Conservation (phyloP, 2,113 vertebrate species). For the Dromas ardeola region DNA sequence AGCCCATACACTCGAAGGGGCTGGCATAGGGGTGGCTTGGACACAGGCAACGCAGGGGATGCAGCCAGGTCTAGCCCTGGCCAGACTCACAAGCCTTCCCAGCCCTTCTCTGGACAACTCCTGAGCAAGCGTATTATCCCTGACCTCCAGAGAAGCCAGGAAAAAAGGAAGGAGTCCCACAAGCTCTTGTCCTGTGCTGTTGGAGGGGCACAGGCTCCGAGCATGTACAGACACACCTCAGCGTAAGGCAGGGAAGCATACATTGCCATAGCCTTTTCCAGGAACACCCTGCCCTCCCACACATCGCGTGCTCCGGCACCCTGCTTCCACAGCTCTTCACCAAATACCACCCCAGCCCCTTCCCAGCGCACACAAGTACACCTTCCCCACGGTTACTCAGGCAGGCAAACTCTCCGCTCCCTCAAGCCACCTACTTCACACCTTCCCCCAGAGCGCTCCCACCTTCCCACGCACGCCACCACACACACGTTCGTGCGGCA, state of each 20-base stretch:
- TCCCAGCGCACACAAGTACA: background rate
- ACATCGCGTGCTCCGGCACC: accelerated
- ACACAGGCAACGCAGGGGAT: background rate
- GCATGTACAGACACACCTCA: accelerated
- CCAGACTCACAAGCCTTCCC: background rate
- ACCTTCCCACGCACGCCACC: accelerated
- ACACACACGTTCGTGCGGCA: accelerated
- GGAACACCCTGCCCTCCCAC: background rate
- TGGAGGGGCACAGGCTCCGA: accelerated
- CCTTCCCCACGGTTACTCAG: background rate
- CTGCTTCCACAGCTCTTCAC: background rate
- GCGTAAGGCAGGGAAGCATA: accelerated
- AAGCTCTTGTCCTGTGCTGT: background rate
- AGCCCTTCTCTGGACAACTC: background rate
- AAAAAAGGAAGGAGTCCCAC: background rate
- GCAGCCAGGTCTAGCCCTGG: background rate
- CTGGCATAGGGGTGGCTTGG: background rate
- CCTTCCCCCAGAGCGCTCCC: background rate
- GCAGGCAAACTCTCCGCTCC: background rate
- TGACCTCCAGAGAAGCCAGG: background rate
- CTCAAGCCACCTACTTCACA: background rate
- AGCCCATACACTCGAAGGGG: background rate
- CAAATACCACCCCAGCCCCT: background rate
- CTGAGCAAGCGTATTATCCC: background rate
- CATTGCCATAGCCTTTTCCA: background rate